These are phyloP conservation scores for Xestia sexstrigata DNA, from an alignment of 2,888 invertebrate species.

Conservation along the genomic window DNA sequence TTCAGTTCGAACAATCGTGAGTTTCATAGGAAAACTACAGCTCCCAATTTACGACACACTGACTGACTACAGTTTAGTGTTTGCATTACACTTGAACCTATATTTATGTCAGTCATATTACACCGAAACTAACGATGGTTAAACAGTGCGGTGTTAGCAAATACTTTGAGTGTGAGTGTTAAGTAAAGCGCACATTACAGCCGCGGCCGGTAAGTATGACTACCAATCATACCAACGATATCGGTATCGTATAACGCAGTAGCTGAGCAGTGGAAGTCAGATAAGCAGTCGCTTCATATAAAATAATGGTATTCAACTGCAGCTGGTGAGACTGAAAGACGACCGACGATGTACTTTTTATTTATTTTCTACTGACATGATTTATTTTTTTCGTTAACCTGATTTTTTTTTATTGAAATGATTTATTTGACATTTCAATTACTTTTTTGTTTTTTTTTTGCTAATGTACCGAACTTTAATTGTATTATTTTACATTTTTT, in stretches of 20 bases:
- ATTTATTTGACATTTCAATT: no score
- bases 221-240: background rate
- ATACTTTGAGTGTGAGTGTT: conserved; percentile 22
- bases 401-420: no score
- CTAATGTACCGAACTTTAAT: no score
- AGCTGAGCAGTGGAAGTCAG: background rate
- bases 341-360: no score
- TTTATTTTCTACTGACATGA: no score
- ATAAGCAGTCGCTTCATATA: background rate
- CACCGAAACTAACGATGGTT: conserved; percentile 51
- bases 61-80: conserved; percentile 8
- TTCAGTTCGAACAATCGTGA: background rate
- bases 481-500: no score
- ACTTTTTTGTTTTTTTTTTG: no score
- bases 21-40: conserved; percentile 41
- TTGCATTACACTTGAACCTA: conserved; percentile 43
- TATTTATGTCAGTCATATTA: conserved; percentile 37
- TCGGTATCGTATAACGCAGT: background rate
- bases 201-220: background rate
- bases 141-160: conserved; percentile 48
- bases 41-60: conserved; percentile 24
- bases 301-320: background rate
- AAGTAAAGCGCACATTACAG: background rate
- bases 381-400: no score
- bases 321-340: background rate